Evolutionary conservation across 2,113 vertebrate species (phyloP), one percentile per base, ranked within the genome.

Genomic region (Poecile atricapillus): DNA sequence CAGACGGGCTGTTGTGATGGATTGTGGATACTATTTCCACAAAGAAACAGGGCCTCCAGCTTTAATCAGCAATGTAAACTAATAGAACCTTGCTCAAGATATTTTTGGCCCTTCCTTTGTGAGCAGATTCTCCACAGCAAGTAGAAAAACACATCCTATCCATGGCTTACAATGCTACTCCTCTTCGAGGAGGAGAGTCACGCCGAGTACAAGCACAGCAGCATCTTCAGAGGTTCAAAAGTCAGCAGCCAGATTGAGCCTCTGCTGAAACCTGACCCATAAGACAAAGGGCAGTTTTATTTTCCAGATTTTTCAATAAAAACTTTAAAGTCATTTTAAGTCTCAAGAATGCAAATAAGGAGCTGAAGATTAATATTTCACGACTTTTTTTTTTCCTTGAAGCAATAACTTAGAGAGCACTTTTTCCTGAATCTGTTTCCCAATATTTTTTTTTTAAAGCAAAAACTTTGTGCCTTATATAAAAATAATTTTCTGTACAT

Each of bases 11-110:
- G 22, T 19, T 58, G 33, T 71, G 83, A 93, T 44, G 65, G 73
- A 80, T 59, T 33, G 75, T 3, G 50, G 85, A 93, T 86, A 59
- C 16, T 41, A 9, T 96, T 97, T 93, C 91, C 95, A 90, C 52
- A 95, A 92, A 88, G 89, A 75, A 92, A 70, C 9, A 43, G 55
- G 1, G 28, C 74, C 70, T 92, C 0, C 0, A 56, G 39, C 79
- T 97, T 93, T 96, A 90, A 95, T 96, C 91, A 79, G 77, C 47
- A 89, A 80, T 73, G 67, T 74, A 96, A 93, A 76, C 83, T 90
- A 75, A 65, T 65, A 82, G 83, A 88, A 27, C 33, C 31, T 82
- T 4, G 2, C 46, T 86, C 49, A 69, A 78, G 95, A 62, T 81
- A 43, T 55, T 92, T 64, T 65, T 90, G 50, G 74, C 22, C 81